Percentiles rank a stretch among this genome's conserved stretches.
These are phyloP conservation scores for Papilio gigon DNA, from an alignment of 2,888 invertebrate genomes.

Conservation along the genomic window DNA sequence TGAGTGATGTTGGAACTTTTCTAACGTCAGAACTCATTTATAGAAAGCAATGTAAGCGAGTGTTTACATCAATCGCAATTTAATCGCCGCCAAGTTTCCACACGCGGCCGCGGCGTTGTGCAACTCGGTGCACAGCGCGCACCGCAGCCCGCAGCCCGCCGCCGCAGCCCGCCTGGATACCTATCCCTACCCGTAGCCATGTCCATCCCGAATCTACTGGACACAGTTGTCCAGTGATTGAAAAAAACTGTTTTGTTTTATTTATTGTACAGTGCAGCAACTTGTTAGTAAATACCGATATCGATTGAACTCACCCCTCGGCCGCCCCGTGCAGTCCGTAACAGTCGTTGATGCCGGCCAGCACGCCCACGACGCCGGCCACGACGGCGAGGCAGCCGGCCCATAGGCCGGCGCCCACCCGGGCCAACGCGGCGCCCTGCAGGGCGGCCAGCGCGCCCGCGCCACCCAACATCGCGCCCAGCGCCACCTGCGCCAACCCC, in stretches of 20 bases:
- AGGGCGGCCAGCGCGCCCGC: conserved; percentile 85
- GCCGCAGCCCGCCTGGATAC: background rate
- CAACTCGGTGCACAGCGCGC: background rate
- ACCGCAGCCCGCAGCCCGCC: background rate
- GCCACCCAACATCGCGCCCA: conserved; percentile 84
- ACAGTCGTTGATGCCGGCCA: conserved; percentile 83
- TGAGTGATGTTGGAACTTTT: conserved; percentile 19
- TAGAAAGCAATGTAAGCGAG: conserved; percentile 25
- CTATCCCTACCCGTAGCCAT: background rate
- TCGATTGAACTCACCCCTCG: conserved; percentile 58
- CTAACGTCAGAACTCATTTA: conserved; percentile 26
- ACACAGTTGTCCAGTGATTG: too few relatives aligned
- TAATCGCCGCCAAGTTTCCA: conserved; percentile 11
- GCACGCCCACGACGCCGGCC: conserved; percentile 84
- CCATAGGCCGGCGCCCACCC: conserved; percentile 86
- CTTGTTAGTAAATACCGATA: too few relatives aligned
- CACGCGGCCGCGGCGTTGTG: conserved; percentile 18
- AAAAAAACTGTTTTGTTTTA: background rate
- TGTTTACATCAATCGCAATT: conserved; percentile 12
- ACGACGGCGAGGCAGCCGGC: conserved; percentile 85
- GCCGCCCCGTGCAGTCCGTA: conserved; percentile 69
- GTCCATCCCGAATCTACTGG: background rate
- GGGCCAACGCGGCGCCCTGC: conserved; percentile 82
- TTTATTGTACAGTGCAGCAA: background rate
- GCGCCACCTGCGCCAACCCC: conserved; percentile 83